Conservation (phyloP, 2,113 vertebrate genomes). For the Pelvicachromis taeniatus region DNA sequence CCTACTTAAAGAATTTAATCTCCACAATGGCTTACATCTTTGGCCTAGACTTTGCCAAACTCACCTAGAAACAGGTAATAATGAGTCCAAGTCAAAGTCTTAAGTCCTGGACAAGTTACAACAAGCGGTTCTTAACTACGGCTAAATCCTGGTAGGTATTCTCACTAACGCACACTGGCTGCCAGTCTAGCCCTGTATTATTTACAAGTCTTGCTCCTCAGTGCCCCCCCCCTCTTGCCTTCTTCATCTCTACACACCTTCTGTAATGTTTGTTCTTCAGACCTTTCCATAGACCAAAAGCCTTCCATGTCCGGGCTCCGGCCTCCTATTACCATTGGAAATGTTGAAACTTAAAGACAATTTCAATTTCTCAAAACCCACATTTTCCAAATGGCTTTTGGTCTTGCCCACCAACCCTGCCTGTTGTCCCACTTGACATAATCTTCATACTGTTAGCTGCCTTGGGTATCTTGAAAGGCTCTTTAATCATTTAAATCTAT, state of each 20-base stretch:
- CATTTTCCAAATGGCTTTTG: background rate
- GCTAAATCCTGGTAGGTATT: background rate
- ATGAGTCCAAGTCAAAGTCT: background rate
- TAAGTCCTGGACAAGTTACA: background rate
- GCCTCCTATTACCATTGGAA: background rate
- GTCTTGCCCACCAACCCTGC: rapidly evolving
- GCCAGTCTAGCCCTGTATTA: background rate
- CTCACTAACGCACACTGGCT: background rate
- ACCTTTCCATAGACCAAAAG: background rate
- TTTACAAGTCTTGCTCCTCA: background rate
- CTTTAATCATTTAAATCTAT: background rate
- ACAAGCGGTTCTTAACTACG: background rate
- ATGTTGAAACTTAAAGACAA: background rate
- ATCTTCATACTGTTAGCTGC: background rate
- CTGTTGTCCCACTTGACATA: background rate
- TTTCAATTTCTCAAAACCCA: too few relatives aligned
- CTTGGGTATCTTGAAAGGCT: background rate
- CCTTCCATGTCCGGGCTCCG: background rate
- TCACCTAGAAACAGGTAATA: background rate
- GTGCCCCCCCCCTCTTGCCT: background rate
- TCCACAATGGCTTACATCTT: background rate
- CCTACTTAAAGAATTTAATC: background rate
- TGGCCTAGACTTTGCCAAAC: background rate
- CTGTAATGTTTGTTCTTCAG: background rate
- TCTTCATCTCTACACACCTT: rapidly evolving